phyloP scores from a whole-genome alignment of 2,797 vertebrate species.

The Tamandua tetradactyla region DNA sequence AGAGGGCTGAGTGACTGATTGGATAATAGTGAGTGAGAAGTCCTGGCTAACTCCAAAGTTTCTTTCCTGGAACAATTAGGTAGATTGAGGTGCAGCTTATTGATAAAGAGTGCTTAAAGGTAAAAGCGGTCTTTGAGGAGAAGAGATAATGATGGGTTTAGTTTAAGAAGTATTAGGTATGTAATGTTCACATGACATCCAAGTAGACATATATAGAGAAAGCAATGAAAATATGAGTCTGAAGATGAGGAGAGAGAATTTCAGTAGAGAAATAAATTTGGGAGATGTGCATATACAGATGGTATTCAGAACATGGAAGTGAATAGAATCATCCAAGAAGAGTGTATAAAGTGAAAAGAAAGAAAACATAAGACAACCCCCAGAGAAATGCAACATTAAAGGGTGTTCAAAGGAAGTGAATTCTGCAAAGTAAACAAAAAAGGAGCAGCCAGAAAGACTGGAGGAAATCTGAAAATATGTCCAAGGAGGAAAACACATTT shows the following conservation, averaged over 20 bases:
- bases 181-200: neutral
- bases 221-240: neutral
- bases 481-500: neutral
- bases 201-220: neutral
- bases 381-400: neutral
- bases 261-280: neutral
- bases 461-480: neutral
- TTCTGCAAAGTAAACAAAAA: neutral
- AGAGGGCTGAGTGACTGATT: neutral
- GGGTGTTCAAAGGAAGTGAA: neutral
- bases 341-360: neutral
- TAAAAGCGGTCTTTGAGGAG: neutral
- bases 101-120: neutral
- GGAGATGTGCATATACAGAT: neutral
- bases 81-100: neutral
- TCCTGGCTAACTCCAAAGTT: neutral
- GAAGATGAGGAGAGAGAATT: neutral
- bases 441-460: neutral
- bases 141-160: neutral
- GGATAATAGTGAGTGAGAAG: neutral
- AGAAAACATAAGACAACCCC: neutral
- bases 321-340: neutral
- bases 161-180: neutral
- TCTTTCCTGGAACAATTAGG: neutral
- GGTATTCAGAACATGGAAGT: neutral